Percentiles rank a stretch among this genome's conserved stretches.
Conservation (phyloP, 23 tunicate species). For the Aplidium turbinatum region DNA sequence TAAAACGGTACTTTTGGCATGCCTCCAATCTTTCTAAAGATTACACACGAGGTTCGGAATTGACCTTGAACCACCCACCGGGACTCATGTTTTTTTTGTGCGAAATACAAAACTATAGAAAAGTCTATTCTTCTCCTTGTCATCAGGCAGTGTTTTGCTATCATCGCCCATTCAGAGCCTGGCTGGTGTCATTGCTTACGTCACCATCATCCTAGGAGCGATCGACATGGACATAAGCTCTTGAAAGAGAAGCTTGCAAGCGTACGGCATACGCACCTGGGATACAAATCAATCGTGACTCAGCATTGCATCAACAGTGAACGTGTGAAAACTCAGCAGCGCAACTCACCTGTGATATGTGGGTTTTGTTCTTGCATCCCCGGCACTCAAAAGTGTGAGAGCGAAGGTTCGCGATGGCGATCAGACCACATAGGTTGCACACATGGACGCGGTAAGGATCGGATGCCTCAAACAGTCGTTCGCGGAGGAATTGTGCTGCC, state of each 20-base stretch:
- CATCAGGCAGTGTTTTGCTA: too few relatives aligned
- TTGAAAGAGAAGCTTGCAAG: slow-evolving; percentile 98
- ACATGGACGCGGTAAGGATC: slow-evolving; percentile 99
- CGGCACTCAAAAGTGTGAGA: slow-evolving; percentile 98
- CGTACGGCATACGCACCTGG: slow-evolving; percentile 97
- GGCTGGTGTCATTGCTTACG: too few relatives aligned
- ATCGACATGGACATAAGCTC: slow-evolving; percentile 99
- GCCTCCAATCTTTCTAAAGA: too few relatives aligned
- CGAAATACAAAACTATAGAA: too few relatives aligned
- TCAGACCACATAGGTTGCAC: slow-evolving; percentile 96
- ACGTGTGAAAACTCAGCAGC: too few relatives aligned
- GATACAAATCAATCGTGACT: background rate
- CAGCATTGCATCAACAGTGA: background rate
- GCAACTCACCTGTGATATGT: slow-evolving; percentile 88
- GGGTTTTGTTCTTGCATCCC: slow-evolving; percentile 96
- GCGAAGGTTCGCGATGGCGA: slow-evolving; percentile 91
- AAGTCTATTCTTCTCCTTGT: too few relatives aligned
- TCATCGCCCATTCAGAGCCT: too few relatives aligned
- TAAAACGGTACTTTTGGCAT: too few relatives aligned
- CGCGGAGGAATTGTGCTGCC: slow-evolving; percentile 94
- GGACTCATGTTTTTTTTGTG: too few relatives aligned
- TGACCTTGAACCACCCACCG: too few relatives aligned
- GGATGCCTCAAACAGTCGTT: slow-evolving; percentile 96
- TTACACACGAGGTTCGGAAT: too few relatives aligned
- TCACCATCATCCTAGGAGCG: slow-evolving; percentile 99